phyloP scores from a whole-genome alignment of 2,113 vertebrate genomes.

The Hippocampus zosterae region DNA sequence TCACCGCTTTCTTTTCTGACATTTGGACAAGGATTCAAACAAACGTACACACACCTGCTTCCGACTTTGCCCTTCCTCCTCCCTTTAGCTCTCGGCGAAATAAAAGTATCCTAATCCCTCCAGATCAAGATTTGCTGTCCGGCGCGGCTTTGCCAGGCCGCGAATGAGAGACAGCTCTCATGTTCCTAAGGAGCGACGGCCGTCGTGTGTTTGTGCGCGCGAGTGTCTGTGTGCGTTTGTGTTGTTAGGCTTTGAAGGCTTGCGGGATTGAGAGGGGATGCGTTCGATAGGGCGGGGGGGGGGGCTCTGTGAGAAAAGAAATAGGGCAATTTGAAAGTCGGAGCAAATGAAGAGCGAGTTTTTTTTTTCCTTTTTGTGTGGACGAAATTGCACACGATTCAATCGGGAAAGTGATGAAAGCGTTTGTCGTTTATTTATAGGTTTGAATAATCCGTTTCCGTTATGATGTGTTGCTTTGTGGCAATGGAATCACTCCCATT shows the following conservation, averaged over 20 bases:
- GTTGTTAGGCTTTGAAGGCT: slow-evolving; percentile 49
- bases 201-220: slow-evolving; percentile 18
- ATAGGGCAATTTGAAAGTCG: slow-evolving; percentile 9
- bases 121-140: slow-evolving; percentile 71
- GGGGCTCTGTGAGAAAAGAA: slow-evolving; percentile 11
- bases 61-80: slow-evolving; percentile 10
- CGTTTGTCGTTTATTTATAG: neutral
- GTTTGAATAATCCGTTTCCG: too few relatives aligned
- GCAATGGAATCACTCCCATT: neutral
- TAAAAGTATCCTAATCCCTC: slow-evolving; percentile 66
- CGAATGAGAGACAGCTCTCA: slow-evolving; percentile 64
- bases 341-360: neutral
- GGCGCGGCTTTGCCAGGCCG: slow-evolving; percentile 65
- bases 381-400: neutral
- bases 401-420: neutral
- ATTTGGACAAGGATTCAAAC: slow-evolving; percentile 63
- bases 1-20: slow-evolving; percentile 64
- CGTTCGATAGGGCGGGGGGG: neutral
- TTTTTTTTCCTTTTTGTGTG: neutral
- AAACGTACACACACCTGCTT: slow-evolving; percentile 16
- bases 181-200: slow-evolving; percentile 53
- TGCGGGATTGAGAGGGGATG: slow-evolving; percentile 23
- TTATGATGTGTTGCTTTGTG: neutral
- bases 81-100: slow-evolving; percentile 57
- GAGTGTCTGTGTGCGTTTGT: slow-evolving; percentile 42